Base-by-base conservation (phyloP, 2,113 vertebrate species). In the Corythaeola cristata region DNA sequence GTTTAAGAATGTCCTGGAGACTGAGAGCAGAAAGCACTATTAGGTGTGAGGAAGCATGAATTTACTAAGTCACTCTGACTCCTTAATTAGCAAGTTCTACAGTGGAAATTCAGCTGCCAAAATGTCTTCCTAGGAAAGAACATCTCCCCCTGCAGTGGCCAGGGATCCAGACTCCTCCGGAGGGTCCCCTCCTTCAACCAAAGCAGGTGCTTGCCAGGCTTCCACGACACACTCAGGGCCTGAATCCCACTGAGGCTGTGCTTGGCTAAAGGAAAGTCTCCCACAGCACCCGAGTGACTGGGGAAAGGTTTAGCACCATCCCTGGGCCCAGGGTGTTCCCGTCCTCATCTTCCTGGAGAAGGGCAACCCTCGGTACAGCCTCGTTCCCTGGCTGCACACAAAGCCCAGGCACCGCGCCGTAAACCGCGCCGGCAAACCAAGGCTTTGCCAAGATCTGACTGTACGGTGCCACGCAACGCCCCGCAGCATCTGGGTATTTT, bases 231-330 rank as follows among this genome's bases (percentile, higher is more conserved):
- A n/a, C n/a, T 18, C 4, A 2, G 37, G 60, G 32, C 49, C 45
- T 35, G 16, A 64, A 56, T 35, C 32, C 59, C 44, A 9, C 55
- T 20, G 33, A 27, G 41, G 17, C 71, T 26, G 17, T 47, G 28
- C 35, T 32, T 24, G 55, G 32, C 58, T 45, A 15, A 39, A 85
- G 76, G 45, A 52, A 62, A 69, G 53, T 23, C 14, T 85, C 55
- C 32, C 44, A 5, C 1, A 12, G 52, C 1, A 0, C 41, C 5
- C 1, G 28, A 53, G 41, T 5, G 49, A 45, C 19, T 0, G 2
- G n/a, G 6, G 11, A 4, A 52, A 62, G 15, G 30, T 45, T 45
- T 41, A 33, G 27, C 41, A 49, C 30, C 27, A 41, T 5, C 50
- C 26, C 21, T 15, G 23, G 13, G 15, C 37, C 55, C 10, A 30